Evolutionary conservation across 2,113 vertebrate species (phyloP).

Genomic region (Craseonycteris thonglongyai): DNA sequence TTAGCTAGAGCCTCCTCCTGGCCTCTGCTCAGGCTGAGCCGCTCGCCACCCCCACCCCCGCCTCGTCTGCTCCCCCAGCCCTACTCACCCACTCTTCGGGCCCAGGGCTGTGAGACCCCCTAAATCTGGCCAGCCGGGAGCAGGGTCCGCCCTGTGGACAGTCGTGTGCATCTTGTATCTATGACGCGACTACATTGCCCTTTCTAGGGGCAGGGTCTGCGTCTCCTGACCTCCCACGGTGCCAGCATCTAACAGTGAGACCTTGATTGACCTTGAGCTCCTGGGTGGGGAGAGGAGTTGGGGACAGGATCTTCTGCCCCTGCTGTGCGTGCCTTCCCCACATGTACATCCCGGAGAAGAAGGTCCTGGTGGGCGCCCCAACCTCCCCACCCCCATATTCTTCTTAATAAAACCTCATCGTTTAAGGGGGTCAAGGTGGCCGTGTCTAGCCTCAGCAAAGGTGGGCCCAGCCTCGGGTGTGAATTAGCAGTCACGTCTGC

Average conservation of each 20-base stretch:
- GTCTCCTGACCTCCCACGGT: background rate
- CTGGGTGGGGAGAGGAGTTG: no score
- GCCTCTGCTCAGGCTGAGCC: background rate
- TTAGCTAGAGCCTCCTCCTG: no score
- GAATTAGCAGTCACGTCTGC: background rate
- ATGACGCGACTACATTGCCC: background rate
- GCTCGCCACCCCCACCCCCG: fast-evolving
- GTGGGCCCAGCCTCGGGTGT: background rate
- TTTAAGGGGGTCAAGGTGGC: background rate
- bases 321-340: background rate
- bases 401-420: background rate
- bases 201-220: background rate
- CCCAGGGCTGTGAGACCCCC: background rate
- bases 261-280: background rate
- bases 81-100: background rate
- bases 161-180: background rate
- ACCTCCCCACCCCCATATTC: background rate
- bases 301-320: background rate
- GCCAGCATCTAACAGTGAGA: background rate
- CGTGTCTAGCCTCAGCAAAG: background rate
- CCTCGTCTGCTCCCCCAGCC: background rate
- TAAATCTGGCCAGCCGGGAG: background rate
- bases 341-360: background rate
- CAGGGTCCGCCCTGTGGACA: background rate
- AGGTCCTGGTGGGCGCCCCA: background rate